Base-by-base conservation (phyloP, 2,113 vertebrate genomes). In the Rhineura floridana region DNA sequence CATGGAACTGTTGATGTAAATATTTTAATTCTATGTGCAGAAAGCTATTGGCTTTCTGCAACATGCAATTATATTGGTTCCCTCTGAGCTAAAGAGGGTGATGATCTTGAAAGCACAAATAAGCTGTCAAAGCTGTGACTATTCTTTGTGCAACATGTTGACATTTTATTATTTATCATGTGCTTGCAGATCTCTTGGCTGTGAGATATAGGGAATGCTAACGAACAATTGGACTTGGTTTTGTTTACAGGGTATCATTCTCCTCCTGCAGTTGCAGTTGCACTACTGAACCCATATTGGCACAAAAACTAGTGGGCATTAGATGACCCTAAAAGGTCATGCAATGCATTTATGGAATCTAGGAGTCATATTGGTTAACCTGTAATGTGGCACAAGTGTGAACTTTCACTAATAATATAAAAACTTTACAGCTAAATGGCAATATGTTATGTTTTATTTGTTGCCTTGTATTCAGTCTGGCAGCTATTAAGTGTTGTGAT, bases 31-130 rank as follows among this genome's bases (percentile, higher is more conserved):
- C 63, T 67, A 76, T n/a, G 30, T 13, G 30, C 7, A 67, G 39
- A 48, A 75, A 72, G 0, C 0, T 1, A 30, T 76, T 81, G 79
- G 76, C 87, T 88, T 87, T 8, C 12, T 90, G 23, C 44, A 87
- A 55, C 46, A 25, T 3, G 33, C 63, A 72, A 33, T 59, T 83
- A 33, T 50, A 84, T 85, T 91, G n/a, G 30, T 84, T 92, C 88
- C 59, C 82, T 88, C 50, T 42, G 79, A 46, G 9, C 13, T 86
- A 12, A 0, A 5, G 0, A 0, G 39, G 2, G 12, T n/a, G 63
- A 77, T 67, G 78, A 73, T 90, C 88, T 83, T 87, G 76, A 92
- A 93, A 85, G 46, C 79, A 84, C 42, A 50, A 42, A n/a, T 65
- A 72, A n/a, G 72, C 33, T 90, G 59, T 63, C 2, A 84, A 91